These are phyloP conservation scores for Apogon hyalosoma DNA, from an alignment of 2,797 vertebrate genomes.

Conservation along the genomic window DNA sequence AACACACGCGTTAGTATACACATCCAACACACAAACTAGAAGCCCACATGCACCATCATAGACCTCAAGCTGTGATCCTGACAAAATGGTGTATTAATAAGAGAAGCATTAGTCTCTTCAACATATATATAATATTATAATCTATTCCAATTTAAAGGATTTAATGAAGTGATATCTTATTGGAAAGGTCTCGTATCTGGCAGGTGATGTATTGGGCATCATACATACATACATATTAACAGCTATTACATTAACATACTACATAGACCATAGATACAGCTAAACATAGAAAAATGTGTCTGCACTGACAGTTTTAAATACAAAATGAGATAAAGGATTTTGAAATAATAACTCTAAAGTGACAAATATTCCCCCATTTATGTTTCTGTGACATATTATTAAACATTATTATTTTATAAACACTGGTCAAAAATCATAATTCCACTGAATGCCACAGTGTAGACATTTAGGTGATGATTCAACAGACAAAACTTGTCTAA, in stretches of 20 bases:
- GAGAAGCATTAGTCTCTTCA: constrained; percentile 57
- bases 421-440: constrained; percentile 24
- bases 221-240: constrained; percentile 10
- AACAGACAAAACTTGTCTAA: constrained; percentile 67
- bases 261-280: constrained; percentile 8
- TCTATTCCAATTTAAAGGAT: constrained; percentile 70
- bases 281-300: constrained; percentile 8
- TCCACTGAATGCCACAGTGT: constrained; percentile 43
- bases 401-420: constrained; percentile 17
- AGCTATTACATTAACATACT: constrained; percentile 14
- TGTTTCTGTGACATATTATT: constrained; percentile 3
- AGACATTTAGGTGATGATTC: constrained; percentile 70
- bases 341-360: not conserved
- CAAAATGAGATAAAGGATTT: not conserved
- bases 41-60: constrained; percentile 5
- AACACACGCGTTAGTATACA: not conserved
- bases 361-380: constrained; percentile 7
- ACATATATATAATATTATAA: constrained; percentile 62
- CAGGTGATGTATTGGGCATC: constrained; percentile 58
- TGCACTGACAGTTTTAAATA: not conserved
- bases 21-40: not conserved
- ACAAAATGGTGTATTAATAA: constrained; percentile 66
- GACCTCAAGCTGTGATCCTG: constrained; percentile 39
- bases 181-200: constrained; percentile 45
- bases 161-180: constrained; percentile 53